Evolutionary conservation across 2,888 invertebrate genomes (phyloP).

Genomic region (Leptura quadrifasciata): DNA sequence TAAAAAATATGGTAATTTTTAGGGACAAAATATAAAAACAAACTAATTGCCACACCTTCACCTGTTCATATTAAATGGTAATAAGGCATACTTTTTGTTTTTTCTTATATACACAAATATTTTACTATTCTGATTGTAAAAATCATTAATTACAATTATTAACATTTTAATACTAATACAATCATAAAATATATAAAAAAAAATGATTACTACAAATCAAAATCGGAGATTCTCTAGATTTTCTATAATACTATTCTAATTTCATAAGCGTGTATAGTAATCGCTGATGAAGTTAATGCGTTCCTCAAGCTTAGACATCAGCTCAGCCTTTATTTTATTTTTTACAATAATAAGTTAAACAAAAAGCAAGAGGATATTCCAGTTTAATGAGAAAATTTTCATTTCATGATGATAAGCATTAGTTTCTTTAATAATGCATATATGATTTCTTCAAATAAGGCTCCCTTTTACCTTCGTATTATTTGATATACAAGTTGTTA

Average conservation of each 20-base stretch:
- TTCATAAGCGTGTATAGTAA: background rate
- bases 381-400: too few relatives aligned
- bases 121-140: background rate
- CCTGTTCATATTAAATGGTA: background rate
- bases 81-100: background rate
- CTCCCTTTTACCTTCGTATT: too few relatives aligned
- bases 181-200: background rate
- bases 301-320: background rate
- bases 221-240: background rate
- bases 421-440: too few relatives aligned
- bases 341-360: background rate
- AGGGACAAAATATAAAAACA: background rate
- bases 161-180: background rate
- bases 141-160: background rate
- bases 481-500: too few relatives aligned
- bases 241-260: background rate
- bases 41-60: background rate
- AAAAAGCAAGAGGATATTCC: too few relatives aligned
- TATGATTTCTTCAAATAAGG: too few relatives aligned
- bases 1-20: constrained; percentile 2
- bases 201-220: background rate
- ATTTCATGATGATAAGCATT: too few relatives aligned
- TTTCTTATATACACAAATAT: background rate
- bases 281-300: background rate
- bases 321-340: background rate